phyloP scores from a whole-genome alignment of 2,113 vertebrate genomes.

The Athene noctua region DNA sequence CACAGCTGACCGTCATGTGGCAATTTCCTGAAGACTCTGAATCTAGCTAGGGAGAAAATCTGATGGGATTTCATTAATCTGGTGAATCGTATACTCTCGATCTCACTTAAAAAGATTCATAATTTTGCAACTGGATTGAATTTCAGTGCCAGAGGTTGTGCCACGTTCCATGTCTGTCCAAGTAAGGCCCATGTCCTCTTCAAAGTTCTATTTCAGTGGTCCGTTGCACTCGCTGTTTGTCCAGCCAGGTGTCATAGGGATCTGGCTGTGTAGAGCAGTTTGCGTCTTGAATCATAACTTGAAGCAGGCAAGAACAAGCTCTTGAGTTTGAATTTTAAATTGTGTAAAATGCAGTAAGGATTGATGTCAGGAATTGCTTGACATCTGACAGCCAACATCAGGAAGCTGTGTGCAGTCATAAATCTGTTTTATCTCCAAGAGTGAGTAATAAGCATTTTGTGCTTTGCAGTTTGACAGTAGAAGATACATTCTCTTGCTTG shows the following conservation, averaged over 20 bases:
- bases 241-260: neutral
- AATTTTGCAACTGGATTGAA: neutral
- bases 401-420: neutral
- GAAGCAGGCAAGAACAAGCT: neutral
- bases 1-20: neutral
- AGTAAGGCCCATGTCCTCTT: neutral
- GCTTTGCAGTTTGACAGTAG: neutral
- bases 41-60: neutral
- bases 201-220: neutral
- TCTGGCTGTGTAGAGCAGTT: neutral
- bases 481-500: neutral
- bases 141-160: neutral
- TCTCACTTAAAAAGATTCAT: neutral
- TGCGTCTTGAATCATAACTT: neutral
- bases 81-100: rapidly evolving
- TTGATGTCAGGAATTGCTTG: neutral
- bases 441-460: neutral
- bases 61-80: neutral
- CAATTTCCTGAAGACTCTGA: neutral
- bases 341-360: neutral
- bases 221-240: neutral
- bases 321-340: neutral
- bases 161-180: rapidly evolving
- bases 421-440: neutral
- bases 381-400: neutral